Evolutionary conservation across 2,113 vertebrate genomes (phyloP), one percentile per base, ranked within the genome.

Genomic region (Neogobius melanostomus): DNA sequence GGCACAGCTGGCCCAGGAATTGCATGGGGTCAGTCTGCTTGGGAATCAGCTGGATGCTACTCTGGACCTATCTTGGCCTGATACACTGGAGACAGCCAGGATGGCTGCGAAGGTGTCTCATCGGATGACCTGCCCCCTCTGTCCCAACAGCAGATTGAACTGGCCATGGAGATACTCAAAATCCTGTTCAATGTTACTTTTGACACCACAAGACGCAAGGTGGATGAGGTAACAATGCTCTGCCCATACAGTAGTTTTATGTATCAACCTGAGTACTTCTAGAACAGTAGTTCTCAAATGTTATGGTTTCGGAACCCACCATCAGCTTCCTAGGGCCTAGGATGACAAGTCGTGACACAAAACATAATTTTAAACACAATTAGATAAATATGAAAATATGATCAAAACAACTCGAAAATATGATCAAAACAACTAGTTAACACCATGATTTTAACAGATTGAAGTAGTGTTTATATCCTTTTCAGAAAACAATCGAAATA

Each of bases 171-270:
- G 86, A 94, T 95, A 75, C 93, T 98, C 66, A 98, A 98, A 86
- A 95, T 98, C 82, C 94, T 98, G 50, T 98, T 98, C 85, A 98
- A 98, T 47, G 91, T 98, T 88, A 98, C 96, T 11, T 96, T 95
- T 47, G 94, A 97, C 74, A 93, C 91, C 46, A 80, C 87, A 84
- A 94, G 84, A 71, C 92, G 89, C 48, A 94, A 95, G 47, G 93
- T 93, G 16, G 96, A 96, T 0, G 95, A 98, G 96, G 97, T 97
- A 90, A 48, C 6, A 1, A 59, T 45, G 15, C 11, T 28, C 10
- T 16, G 28, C 10, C 11, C 10, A 28, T 56, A 36, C 28, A 36
- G 28, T 36, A 36, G 53, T 56, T 28, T 28, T 28, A 10, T 21
- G 9, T 36, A 36, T 36, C 28, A 36, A 36, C 4, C 28, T 36